A percentile compares a stretch with the other conserved stretches of the same genome.
phyloP scores from a whole-genome alignment of 2,888 invertebrate species.

The Ennomos quercinarius region DNA sequence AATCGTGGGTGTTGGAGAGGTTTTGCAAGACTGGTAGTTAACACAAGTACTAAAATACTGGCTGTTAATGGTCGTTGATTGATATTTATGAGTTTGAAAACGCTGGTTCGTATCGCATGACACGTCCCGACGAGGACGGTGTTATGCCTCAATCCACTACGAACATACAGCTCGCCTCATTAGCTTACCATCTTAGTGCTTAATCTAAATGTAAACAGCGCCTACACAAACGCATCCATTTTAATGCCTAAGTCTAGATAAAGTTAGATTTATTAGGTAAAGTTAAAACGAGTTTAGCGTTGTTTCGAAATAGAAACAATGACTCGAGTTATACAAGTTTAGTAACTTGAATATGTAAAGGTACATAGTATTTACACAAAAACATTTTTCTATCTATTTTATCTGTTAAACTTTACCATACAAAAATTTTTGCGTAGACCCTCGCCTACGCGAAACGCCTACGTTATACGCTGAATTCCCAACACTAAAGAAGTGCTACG shows the following conservation, averaged over 20 bases:
- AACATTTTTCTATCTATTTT: slow-evolving; percentile 9
- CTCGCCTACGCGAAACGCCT: slow-evolving; percentile 26
- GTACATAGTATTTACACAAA: no score
- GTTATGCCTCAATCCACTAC: slow-evolving; percentile 59
- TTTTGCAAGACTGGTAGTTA: slow-evolving; percentile 45
- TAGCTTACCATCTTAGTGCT: slow-evolving; percentile 34
- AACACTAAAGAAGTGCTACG: background rate
- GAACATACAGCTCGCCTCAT: slow-evolving; percentile 39
- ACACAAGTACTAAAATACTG: slow-evolving; percentile 43
- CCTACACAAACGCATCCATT: slow-evolving; percentile 28
- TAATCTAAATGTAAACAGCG: slow-evolving; percentile 35
- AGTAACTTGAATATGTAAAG: no score
- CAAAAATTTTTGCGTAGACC: slow-evolving; percentile 9
- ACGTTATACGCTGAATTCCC: slow-evolving; percentile 12
- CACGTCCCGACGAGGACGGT: slow-evolving; percentile 40
- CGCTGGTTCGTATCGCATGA: slow-evolving; percentile 60
- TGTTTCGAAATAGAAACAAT: background rate
- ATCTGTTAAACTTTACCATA: background rate
- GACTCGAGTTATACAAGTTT: no score
- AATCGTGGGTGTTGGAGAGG: slow-evolving; percentile 16
- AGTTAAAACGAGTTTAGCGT: slow-evolving; percentile 24
- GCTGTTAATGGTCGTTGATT: slow-evolving; percentile 65
- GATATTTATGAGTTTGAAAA: slow-evolving; percentile 74
- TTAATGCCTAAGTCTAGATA: slow-evolving; percentile 23
- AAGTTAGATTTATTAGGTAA: slow-evolving; percentile 27